These are phyloP conservation scores for Emmelina monodactyla DNA, from an alignment of 2,888 invertebrate genomes.

Conservation along the genomic window DNA sequence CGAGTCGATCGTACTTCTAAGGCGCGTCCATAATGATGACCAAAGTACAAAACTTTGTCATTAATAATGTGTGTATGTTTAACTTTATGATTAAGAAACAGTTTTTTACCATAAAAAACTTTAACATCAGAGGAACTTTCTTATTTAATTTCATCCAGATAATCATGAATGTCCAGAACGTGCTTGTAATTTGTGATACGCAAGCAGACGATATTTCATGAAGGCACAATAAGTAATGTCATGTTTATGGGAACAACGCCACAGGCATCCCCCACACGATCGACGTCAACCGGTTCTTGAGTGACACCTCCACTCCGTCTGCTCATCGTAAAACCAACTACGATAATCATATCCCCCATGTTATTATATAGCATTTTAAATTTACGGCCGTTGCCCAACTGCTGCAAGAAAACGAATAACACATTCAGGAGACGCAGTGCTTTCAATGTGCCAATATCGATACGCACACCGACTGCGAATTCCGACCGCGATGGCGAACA, in stretches of 20 bases:
- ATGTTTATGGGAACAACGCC: constrained; percentile 37
- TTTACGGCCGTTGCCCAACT: background rate
- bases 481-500: constrained; percentile 39
- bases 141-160: too few relatives aligned
- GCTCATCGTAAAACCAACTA: background rate
- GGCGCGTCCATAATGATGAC: too few relatives aligned
- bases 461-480: constrained; percentile 43
- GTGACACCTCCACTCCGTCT: constrained; percentile 13
- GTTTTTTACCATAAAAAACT: too few relatives aligned
- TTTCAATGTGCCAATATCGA: constrained; percentile 49
- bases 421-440: constrained; percentile 30
- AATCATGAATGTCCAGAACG: too few relatives aligned
- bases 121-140: too few relatives aligned
- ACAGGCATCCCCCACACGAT: constrained; percentile 27
- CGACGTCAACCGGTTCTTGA: constrained; percentile 23
- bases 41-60: too few relatives aligned
- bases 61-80: too few relatives aligned
- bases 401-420: constrained; percentile 15
- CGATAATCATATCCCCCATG: background rate
- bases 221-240: too few relatives aligned
- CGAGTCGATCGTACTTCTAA: too few relatives aligned
- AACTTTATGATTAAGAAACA: too few relatives aligned
- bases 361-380: background rate
- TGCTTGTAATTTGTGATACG: too few relatives aligned
- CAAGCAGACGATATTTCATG: too few relatives aligned